Evolutionary conservation across 1,140 invertebrate species (phyloP).

Genomic region (Penaeus japonicus): DNA sequence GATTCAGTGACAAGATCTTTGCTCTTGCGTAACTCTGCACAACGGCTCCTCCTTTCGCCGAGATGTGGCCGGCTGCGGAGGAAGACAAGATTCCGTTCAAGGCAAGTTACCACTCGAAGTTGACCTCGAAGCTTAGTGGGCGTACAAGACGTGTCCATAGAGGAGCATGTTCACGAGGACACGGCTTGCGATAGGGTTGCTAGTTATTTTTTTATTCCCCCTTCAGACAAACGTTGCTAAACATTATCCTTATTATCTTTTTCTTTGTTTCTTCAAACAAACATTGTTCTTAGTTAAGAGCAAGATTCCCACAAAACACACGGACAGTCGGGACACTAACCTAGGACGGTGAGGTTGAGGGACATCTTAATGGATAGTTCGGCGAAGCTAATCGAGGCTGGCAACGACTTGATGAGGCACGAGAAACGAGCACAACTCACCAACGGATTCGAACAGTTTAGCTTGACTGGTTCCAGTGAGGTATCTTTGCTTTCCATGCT

Average conservation of each 20-base stretch:
- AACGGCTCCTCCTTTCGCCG: constrained; percentile 16
- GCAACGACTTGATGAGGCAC: constrained; percentile 8
- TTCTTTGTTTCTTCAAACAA: too few relatives aligned
- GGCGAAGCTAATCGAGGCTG: neutral
- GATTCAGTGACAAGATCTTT: neutral
- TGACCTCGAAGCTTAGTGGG: too few relatives aligned
- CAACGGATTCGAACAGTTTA: constrained; percentile 15
- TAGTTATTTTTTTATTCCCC: too few relatives aligned
- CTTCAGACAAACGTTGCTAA: too few relatives aligned
- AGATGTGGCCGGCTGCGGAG: constrained; percentile 14
- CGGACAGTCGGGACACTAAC: neutral
- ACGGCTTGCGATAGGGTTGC: too few relatives aligned
- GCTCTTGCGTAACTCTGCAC: constrained; percentile 8
- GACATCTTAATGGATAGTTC: neutral
- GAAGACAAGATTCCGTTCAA: neutral
- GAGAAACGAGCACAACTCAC: constrained; percentile 18
- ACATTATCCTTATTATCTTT: too few relatives aligned
- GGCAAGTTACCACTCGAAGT: neutral
- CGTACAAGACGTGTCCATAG: too few relatives aligned
- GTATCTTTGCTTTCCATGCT: too few relatives aligned
- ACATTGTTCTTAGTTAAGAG: too few relatives aligned
- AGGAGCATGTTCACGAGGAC: too few relatives aligned
- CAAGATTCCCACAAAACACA: too few relatives aligned
- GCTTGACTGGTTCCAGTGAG: neutral
- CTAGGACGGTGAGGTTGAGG: constrained; percentile 27